Conservation (phyloP, 2,888 invertebrate species). For the Aspidiotus rigidus region DNA sequence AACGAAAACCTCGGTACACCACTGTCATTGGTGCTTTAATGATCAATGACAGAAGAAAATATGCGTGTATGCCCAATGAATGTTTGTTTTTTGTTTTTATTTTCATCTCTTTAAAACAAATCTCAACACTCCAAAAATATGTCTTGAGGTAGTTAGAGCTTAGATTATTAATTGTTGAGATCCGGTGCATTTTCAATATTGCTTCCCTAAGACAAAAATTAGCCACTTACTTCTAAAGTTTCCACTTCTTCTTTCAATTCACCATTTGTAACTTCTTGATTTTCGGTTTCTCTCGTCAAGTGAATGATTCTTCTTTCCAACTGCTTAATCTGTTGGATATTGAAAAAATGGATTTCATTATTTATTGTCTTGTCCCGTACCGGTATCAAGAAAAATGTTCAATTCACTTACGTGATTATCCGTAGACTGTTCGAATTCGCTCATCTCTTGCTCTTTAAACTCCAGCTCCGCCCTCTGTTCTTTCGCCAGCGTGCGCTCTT, state of each 20-base stretch:
- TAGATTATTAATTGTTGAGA: no score
- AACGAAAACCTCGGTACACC: no score
- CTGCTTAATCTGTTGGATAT: conserved; percentile 19
- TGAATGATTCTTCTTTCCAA: conserved; percentile 43
- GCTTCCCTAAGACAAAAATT: neutral
- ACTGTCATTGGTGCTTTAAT: no score
- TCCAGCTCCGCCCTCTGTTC: conserved; percentile 48
- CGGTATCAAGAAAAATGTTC: neutral
- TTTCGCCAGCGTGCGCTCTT: conserved; percentile 39
- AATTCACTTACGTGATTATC: conserved; percentile 3
- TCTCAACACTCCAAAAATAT: no score
- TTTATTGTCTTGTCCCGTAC: no score
- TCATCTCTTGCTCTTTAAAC: conserved; percentile 47
- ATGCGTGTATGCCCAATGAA: no score
- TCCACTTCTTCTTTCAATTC: conserved; percentile 59
- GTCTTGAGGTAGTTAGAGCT: no score
- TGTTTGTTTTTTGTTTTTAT: no score
- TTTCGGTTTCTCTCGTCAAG: conserved; percentile 51
- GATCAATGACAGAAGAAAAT: no score
- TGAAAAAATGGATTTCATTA: no score
- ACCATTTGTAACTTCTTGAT: conserved; percentile 58
- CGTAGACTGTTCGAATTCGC: conserved; percentile 44
- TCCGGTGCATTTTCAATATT: no score
- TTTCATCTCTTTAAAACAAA: no score
- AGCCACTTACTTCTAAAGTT: conserved; percentile 41